Conservation (phyloP, 1,140 invertebrate species). For the Drosophila kurseongensis region DNA sequence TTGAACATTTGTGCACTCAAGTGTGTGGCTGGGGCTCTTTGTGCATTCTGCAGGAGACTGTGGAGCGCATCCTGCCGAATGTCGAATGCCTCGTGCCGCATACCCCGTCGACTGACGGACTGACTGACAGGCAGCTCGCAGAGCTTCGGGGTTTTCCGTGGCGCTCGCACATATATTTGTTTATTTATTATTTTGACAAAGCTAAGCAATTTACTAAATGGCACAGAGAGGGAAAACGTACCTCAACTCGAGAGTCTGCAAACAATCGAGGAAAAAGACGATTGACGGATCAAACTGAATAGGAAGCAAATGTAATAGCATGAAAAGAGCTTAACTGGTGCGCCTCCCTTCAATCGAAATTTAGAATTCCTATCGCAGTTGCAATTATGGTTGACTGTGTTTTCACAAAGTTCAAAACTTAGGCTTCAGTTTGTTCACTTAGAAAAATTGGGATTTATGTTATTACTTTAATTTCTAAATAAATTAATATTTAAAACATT, state of each 20-base stretch:
- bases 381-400: conserved; percentile 28
- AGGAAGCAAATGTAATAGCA: conserved; percentile 17
- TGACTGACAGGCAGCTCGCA: conserved; percentile 28
- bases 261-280: conserved; percentile 55
- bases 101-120: conserved; percentile 1
- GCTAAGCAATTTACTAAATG: conserved; percentile 80
- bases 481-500: too few relatives aligned
- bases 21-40: conserved; percentile 69
- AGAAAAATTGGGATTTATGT: too few relatives aligned
- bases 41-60: conserved; percentile 54
- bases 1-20: conserved; percentile 81
- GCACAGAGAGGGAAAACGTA: conserved; percentile 43
- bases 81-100: conserved; percentile 12
- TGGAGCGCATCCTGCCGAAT: conserved; percentile 41
- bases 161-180: conserved; percentile 55
- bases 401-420: conserved; percentile 15
- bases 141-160: conserved; percentile 31
- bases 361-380: conserved; percentile 16
- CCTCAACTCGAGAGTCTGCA: conserved; percentile 61
- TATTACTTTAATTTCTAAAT: too few relatives aligned
- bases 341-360: conserved; percentile 9
- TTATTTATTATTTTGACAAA: conserved; percentile 83
- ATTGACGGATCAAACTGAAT: conserved; percentile 40
- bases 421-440: background rate
- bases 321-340: conserved; percentile 16